Evolutionary conservation across 2,113 vertebrate species (phyloP).

Genomic region (Serilophus lunatus): DNA sequence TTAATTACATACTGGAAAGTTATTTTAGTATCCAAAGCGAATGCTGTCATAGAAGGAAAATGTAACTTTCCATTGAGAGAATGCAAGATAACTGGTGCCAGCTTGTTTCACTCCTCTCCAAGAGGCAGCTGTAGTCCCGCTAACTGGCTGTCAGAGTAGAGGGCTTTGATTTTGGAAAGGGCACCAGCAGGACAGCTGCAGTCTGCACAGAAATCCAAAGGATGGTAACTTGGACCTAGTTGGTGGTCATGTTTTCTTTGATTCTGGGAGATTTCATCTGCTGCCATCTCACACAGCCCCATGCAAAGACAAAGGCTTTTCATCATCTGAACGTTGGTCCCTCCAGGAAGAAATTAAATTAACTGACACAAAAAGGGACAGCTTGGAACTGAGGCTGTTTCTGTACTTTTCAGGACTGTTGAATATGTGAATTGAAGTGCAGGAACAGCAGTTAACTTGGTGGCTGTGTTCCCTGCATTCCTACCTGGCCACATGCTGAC

Average conservation of each 20-base stretch:
- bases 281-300: constrained; percentile 50
- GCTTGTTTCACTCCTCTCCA: constrained; percentile 49
- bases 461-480: not conserved
- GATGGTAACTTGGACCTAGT: constrained; percentile 55
- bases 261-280: constrained; percentile 65
- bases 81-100: not conserved
- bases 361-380: constrained; percentile 56
- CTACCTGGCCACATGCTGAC: not conserved
- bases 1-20: constrained; percentile 45
- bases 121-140: constrained; percentile 33
- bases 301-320: constrained; percentile 71
- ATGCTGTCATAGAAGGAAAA: constrained; percentile 53
- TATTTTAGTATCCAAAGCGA: constrained; percentile 45
- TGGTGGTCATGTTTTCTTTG: constrained; percentile 68
- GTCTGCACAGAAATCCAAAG: constrained; percentile 53
- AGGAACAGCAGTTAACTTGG: constrained; percentile 13
- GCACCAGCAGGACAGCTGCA: constrained; percentile 64
- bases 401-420: constrained; percentile 44
- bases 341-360: constrained; percentile 68
- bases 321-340: constrained; percentile 61
- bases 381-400: constrained; percentile 34
- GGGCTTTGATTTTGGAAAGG: constrained; percentile 66
- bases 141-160: constrained; percentile 53
- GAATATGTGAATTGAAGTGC: constrained; percentile 39
- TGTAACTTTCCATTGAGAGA: constrained; percentile 41